Conservation (phyloP, 2,113 vertebrate genomes). For the Actinemys pallida region DNA sequence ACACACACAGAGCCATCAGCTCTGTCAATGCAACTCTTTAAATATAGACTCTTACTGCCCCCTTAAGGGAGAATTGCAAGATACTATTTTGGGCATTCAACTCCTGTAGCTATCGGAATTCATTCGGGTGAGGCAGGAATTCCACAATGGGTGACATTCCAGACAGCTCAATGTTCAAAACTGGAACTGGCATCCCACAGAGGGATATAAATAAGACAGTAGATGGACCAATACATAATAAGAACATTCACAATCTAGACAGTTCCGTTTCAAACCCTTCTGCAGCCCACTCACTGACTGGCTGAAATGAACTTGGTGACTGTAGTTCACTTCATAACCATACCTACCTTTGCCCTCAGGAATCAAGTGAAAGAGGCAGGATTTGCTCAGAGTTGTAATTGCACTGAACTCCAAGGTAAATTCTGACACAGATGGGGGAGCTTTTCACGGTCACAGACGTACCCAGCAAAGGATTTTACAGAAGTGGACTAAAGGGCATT, state of each 20-base stretch:
- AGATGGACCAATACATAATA: background rate
- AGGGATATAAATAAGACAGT: fast-evolving
- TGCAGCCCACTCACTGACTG: background rate
- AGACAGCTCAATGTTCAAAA: fast-evolving
- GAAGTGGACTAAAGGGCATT: background rate
- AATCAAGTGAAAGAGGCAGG: background rate
- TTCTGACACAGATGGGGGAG: too few species aligned
- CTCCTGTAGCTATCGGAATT: background rate
- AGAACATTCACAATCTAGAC: background rate
- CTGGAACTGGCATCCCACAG: background rate
- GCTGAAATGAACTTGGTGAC: background rate
- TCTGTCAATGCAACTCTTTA: fast-evolving
- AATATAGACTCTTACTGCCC: background rate
- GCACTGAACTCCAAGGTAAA: background rate
- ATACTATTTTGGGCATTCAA: fast-evolving
- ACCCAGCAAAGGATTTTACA: background rate
- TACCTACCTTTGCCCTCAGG: background rate
- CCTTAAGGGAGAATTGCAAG: background rate
- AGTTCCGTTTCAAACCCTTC: background rate
- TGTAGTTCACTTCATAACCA: background rate
- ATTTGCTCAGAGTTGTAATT: background rate
- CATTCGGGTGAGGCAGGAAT: fast-evolving
- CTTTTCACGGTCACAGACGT: background rate
- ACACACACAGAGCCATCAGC: fast-evolving
- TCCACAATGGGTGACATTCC: fast-evolving